phyloP scores from a whole-genome alignment of 2,888 invertebrate species.

The Leucophenga maculata region DNA sequence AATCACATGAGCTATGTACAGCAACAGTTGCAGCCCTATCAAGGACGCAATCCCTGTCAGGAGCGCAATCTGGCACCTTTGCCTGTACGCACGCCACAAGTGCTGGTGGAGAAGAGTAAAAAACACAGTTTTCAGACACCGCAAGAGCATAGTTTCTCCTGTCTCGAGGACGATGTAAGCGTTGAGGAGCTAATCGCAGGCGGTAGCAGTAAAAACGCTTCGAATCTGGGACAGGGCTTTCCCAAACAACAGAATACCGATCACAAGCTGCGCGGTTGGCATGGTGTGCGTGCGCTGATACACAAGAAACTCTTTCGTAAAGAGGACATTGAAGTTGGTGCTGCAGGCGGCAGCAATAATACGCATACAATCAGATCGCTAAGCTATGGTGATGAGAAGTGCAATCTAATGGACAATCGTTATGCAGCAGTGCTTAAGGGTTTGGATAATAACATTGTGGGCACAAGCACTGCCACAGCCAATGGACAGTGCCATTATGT shows the following conservation, averaged over 20 bases:
- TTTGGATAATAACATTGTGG: slow-evolving; percentile 42
- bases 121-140: slow-evolving; percentile 70
- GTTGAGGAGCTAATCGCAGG: slow-evolving; percentile 69
- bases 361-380: slow-evolving; percentile 42
- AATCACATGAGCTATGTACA: slow-evolving; percentile 70
- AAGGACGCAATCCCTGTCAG: slow-evolving; percentile 87
- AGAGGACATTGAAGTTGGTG: slow-evolving; percentile 50
- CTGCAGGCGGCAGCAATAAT: slow-evolving; percentile 1
- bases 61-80: slow-evolving; percentile 79
- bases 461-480: slow-evolving; percentile 43
- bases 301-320: slow-evolving; percentile 72
- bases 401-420: slow-evolving; percentile 67
- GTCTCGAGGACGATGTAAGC: slow-evolving; percentile 70
- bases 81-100: slow-evolving; percentile 56
- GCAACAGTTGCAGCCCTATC: slow-evolving; percentile 84
- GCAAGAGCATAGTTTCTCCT: slow-evolving; percentile 69
- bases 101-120: slow-evolving; percentile 70
- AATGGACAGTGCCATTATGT: slow-evolving; percentile 32
- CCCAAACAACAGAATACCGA: slow-evolving; percentile 72
- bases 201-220: slow-evolving; percentile 48
- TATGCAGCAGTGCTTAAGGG: slow-evolving; percentile 47
- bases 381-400: slow-evolving; percentile 66
- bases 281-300: slow-evolving; percentile 70
- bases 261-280: slow-evolving; percentile 70
- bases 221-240: slow-evolving; percentile 70